Conservation (phyloP, 1,140 invertebrate species). For the Eumaeus atala region DNA sequence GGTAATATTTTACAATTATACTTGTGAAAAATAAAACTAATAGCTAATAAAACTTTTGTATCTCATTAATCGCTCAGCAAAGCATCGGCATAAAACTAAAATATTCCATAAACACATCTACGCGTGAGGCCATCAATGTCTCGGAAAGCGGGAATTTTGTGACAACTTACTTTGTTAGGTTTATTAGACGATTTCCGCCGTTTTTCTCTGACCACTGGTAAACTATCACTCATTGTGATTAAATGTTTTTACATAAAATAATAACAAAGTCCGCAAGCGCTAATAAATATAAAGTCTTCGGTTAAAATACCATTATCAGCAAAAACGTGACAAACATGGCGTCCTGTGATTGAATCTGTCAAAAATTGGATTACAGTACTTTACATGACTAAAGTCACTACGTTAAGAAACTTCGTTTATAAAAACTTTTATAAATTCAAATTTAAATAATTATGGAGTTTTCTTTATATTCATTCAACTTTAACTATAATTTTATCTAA, state of each 20-base stretch:
- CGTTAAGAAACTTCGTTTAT: too few species aligned
- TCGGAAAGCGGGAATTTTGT: slow-evolving; percentile 52
- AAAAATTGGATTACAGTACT: neutral
- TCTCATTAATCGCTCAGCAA: slow-evolving; percentile 19
- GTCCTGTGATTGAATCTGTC: slow-evolving; percentile 29
- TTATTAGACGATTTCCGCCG: slow-evolving; percentile 31
- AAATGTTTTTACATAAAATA: neutral
- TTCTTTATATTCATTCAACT: neutral
- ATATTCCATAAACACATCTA: slow-evolving; percentile 32
- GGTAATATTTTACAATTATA: too few species aligned
- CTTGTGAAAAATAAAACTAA: too few species aligned
- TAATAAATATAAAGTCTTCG: slow-evolving; percentile 21
- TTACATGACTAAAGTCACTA: slow-evolving; percentile 6
- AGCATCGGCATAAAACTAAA: slow-evolving; percentile 20
- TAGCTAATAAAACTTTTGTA: too few species aligned
- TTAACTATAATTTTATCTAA: neutral
- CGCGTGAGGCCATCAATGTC: slow-evolving; percentile 39
- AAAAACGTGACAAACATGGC: slow-evolving; percentile 70
- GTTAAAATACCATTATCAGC: slow-evolving; percentile 46
- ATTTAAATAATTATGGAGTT: too few species aligned
- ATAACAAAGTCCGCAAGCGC: neutral
- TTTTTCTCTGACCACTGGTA: slow-evolving; percentile 38
- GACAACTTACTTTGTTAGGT: slow-evolving; percentile 45
- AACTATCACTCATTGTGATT: slow-evolving; percentile 40
- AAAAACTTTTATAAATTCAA: too few species aligned